Evolutionary conservation across 2,113 vertebrate genomes (phyloP).

Genomic region (Melanerpes aurifrons): DNA sequence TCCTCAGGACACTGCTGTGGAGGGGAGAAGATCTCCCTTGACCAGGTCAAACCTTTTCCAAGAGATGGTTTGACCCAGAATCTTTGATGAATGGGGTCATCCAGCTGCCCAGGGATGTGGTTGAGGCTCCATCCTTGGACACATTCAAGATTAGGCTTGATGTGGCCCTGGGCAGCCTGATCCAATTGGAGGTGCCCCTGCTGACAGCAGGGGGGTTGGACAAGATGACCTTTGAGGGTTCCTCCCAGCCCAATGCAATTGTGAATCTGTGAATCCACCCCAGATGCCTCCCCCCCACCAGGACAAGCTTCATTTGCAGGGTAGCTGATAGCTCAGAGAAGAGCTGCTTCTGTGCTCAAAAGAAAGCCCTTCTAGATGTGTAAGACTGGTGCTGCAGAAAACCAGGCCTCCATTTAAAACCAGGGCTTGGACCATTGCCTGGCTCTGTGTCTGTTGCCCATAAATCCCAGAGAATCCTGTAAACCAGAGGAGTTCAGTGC

Average conservation of each 20-base stretch:
- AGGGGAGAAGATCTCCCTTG: neutral
- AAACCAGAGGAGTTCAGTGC: neutral
- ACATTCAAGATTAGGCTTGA: no score
- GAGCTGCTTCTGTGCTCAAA: neutral
- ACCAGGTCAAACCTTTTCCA: neutral
- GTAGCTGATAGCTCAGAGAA: neutral
- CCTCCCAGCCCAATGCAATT: no score
- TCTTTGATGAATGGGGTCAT: neutral
- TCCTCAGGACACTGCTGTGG: neutral
- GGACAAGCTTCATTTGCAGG: neutral
- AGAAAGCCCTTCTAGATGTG: neutral
- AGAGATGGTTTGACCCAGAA: rapidly evolving
- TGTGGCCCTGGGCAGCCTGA: no score
- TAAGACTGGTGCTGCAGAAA: neutral
- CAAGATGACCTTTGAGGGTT: no score
- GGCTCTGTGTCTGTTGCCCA: neutral
- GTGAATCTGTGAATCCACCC: neutral
- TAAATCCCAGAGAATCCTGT: neutral
- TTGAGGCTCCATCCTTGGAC: no score
- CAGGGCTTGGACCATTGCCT: neutral
- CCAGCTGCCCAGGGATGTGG: no score
- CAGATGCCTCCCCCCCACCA: no score
- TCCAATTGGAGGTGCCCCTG: no score
- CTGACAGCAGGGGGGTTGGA: no score
- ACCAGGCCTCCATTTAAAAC: neutral